Percentiles rank a stretch among this genome's conserved stretches.
Evolutionary conservation across 2,113 vertebrate genomes (phyloP).

Genomic region (Lampris megalopsis): DNA sequence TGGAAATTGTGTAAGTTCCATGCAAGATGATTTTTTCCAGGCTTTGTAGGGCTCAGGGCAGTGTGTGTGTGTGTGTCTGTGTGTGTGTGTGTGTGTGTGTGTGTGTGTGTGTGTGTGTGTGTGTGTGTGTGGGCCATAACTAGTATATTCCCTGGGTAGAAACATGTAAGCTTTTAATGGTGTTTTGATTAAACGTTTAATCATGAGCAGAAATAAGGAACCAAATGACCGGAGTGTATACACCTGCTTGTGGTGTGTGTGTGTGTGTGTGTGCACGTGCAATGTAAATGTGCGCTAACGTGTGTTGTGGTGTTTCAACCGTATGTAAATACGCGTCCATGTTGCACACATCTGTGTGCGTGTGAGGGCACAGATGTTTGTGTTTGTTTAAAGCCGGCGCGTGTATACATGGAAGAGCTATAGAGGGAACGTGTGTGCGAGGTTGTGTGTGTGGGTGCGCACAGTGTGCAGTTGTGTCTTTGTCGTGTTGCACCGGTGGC

Average conservation of each 20-base stretch:
- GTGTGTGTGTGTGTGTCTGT: conserved; percentile 9
- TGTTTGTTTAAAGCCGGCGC: too few species aligned
- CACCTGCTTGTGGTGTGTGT: conserved; percentile 47
- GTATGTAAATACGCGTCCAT: neutral
- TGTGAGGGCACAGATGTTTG: too few species aligned
- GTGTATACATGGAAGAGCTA: too few species aligned
- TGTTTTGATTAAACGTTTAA: conserved; percentile 62
- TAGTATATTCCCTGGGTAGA: conserved; percentile 23
- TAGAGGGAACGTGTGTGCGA: too few species aligned
- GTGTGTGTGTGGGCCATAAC: too few species aligned
- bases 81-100: conserved; percentile 15
- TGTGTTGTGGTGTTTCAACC: conserved; percentile 14
- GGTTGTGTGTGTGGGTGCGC: too few species aligned
- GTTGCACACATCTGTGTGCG: neutral
- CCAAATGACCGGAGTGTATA: neutral
- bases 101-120: too few species aligned
- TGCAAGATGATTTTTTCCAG: conserved; percentile 57
- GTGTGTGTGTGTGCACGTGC: conserved; percentile 8
- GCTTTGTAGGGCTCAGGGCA: conserved; percentile 29
- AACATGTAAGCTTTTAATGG: conserved; percentile 48
- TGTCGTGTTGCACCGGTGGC: too few species aligned
- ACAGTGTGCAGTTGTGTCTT: too few species aligned
- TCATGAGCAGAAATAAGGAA: conserved; percentile 54
- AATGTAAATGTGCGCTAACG: neutral
- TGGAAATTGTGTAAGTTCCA: conserved; percentile 57